Evolutionary conservation across 2,797 vertebrate species (phyloP), one percentile per base, ranked within the genome.

Genomic region (Bryconaethiops microstoma): DNA sequence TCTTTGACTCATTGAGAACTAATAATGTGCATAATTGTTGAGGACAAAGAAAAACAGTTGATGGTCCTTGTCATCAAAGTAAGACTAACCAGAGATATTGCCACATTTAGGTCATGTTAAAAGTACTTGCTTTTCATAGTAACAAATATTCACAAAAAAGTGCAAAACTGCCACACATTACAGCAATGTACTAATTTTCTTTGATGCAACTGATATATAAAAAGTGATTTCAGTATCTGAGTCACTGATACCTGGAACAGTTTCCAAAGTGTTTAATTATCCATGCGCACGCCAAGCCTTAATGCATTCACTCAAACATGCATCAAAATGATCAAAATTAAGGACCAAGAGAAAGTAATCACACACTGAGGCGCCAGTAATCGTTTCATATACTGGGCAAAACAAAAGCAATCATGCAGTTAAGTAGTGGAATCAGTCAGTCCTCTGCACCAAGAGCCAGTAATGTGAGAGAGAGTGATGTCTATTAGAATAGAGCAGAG

Each of bases 381-480:
- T 79, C 5, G 45, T 4, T 40, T 54, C 5, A 29, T 54, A 79
- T 92, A 94, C 93, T 78, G 92, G 92, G 94, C 92, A 82, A 50
- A 85, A 89, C 78, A 91, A 87, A 83, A 17, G 82, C 79, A 77
- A 55, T 65, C 74, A 81, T 79, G 77, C 78, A 81, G 83, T 69
- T 80, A 35, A 57, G n/a, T 17, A 62, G 40, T 17, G 50, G 52
- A 60, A 78, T 84, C 80, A 91, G 87, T 88, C 79, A 91, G 83
- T 85, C 87, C 90, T 92, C 86, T 74, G 86, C 89, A 92, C 90
- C 80, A 59, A 35, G 57, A 83, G 75, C 90, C 79, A 92, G 90
- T 91, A 86, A 83, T 83, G 77, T 23, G 54, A 76, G 72, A 21
- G 63, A 77, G 70, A 78, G 89, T 91, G 84, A 88, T 87, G 42